Evolutionary conservation across 2,797 vertebrate species (phyloP).

Genomic region (Chloroceryle amazona): DNA sequence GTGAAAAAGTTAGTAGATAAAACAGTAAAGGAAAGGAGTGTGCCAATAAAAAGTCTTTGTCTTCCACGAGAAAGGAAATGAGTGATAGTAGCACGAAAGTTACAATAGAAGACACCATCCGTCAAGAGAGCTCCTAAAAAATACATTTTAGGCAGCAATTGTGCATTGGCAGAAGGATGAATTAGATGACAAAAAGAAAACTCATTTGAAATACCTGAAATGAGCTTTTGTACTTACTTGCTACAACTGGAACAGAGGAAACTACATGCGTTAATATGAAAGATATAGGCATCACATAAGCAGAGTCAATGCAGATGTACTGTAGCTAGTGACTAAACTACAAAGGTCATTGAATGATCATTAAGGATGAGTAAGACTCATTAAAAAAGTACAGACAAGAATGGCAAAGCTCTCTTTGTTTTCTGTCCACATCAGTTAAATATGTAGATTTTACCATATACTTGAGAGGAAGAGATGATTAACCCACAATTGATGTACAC

Average conservation of each 20-base stretch:
- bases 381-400: background rate
- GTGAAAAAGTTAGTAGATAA: constrained; percentile 55
- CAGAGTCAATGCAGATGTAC: background rate
- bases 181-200: constrained; percentile 47
- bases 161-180: constrained; percentile 38
- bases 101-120: constrained; percentile 53
- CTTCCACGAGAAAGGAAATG: constrained; percentile 52
- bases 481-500: background rate
- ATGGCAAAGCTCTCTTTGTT: background rate
- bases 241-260: background rate
- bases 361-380: background rate
- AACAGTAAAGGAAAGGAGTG: constrained; percentile 9
- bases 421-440: background rate
- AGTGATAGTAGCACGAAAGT: constrained; percentile 61
- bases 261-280: background rate
- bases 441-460: background rate
- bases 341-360: background rate
- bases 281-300: background rate
- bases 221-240: constrained; percentile 33
- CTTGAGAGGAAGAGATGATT: background rate
- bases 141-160: constrained; percentile 30
- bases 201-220: constrained; percentile 31
- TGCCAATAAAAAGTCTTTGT: constrained; percentile 66
- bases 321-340: background rate
- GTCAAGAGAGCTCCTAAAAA: constrained; percentile 52